Evolutionary conservation across 2,888 invertebrate genomes (phyloP), one percentile per base, ranked within the genome.

Genomic region (Slavum lentiscoides): DNA sequence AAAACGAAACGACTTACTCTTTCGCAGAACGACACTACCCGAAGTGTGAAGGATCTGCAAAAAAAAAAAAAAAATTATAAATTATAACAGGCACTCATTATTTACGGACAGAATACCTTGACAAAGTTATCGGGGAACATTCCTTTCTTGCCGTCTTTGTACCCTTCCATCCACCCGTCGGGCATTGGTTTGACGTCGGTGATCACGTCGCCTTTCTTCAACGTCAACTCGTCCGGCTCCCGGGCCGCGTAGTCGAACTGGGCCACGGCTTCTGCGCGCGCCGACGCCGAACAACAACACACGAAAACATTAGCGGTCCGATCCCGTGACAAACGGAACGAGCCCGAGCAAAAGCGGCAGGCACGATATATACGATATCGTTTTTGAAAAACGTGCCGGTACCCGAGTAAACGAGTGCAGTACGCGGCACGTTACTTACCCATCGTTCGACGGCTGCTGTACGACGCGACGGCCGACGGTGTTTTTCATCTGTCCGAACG

Each of bases 111-210:
- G 43, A 30, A 55, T 72, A 68, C 86, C 85, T 92, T 91, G 21
- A 96, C 96, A 87, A 98, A 98, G 89, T 99, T 99, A 86, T 98
- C 98, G 0, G 98, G 98, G 87, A 99, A 99, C 23, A 99, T 91
- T 21, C 98, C 98, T 82, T 93, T 88, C 86, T 92, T 91, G 67
- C 97, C 97, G 84, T 91, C 90, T 82, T 82, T 84, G 86, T 95
- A 95, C 70, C 98, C 98, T 87, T 93, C 93, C 97, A 97, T 99
- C 99, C 98, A 99, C 83, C 98, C 98, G 84, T 93, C 93, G 87
- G 97, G 97, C 80, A 94, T 94, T 72, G 94, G 91, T 76, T 92
- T 94, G 82, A 97, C 87, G 77, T 98, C 88, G 37, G 91, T 92
- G 83, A 99, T 92, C 15, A 96, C 88, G 84, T 97, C 96, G 49